Percentiles rank a stretch among this genome's conserved stretches.
Conservation (phyloP, 92 coral and sea anemone genomes). For the Zoanthus sociatus region DNA sequence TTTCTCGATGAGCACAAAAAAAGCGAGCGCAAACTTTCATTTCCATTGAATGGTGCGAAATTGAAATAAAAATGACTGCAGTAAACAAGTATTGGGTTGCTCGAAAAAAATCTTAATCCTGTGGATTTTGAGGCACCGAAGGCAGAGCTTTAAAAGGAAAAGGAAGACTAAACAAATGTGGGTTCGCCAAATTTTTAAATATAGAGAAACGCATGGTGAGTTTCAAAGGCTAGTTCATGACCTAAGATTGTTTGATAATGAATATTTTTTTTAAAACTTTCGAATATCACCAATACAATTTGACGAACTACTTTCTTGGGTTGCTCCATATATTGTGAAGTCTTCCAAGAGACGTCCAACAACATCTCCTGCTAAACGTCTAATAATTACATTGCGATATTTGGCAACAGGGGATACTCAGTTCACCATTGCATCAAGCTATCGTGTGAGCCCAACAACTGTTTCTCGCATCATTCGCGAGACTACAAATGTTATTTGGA, state of each 20-base stretch:
- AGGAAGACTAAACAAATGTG: conserved; percentile 16
- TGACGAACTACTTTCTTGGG: background rate
- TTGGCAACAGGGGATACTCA: background rate
- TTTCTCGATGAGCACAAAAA: conserved; percentile 8
- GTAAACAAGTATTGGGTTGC: conserved; percentile 9
- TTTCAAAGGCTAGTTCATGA: conserved; percentile 43
- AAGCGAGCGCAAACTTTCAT: conserved; percentile 7
- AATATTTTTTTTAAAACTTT: conserved; percentile 29
- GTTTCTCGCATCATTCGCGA: background rate
- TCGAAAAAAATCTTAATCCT: conserved; percentile 8
- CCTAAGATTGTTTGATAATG: conserved; percentile 40
- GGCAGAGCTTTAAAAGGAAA: conserved; percentile 16
- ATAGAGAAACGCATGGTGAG: conserved; percentile 36
- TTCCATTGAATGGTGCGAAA: conserved; percentile 5
- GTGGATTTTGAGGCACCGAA: conserved; percentile 10
- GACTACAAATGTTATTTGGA: background rate
- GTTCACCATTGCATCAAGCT: background rate
- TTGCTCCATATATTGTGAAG: background rate
- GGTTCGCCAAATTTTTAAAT: conserved; percentile 18
- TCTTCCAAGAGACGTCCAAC: background rate
- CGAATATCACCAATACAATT: background rate
- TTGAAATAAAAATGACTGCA: conserved; percentile 11
- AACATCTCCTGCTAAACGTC: background rate
- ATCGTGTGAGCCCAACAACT: background rate
- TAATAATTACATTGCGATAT: background rate